Percentiles rank a stretch among this genome's conserved stretches.
Conservation (phyloP, 2,113 vertebrate species). For the Gracilinanus agilis region DNA sequence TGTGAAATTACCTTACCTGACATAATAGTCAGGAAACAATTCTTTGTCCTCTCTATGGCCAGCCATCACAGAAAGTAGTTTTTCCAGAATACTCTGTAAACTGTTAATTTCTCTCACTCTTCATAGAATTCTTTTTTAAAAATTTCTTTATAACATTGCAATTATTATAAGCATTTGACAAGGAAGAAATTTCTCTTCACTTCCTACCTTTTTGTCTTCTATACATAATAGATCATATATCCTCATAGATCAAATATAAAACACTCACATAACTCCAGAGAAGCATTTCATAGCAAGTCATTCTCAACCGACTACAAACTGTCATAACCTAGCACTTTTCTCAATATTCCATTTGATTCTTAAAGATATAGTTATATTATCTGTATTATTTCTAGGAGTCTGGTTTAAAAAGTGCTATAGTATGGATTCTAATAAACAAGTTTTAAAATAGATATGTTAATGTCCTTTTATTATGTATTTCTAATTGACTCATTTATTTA, state of each 20-base stretch:
- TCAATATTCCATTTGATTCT: background rate
- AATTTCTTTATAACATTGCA: background rate
- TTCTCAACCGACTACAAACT: background rate
- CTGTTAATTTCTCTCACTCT: background rate
- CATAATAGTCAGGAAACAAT: background rate
- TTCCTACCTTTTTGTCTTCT: background rate
- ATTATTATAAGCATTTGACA: background rate
- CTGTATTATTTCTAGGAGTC: background rate
- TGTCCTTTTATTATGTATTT: background rate
- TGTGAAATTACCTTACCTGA: background rate
- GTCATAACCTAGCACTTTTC: background rate
- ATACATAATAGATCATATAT: background rate
- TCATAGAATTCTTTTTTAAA: background rate
- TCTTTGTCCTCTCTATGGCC: background rate
- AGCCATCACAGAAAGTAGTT: background rate
- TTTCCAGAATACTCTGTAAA: background rate
- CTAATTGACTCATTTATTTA: background rate
- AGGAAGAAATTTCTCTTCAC: background rate
- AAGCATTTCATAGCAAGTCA: background rate
- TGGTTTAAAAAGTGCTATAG: background rate
- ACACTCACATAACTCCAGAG: background rate
- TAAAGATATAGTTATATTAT: background rate
- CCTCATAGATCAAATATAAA: background rate
- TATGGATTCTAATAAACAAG: background rate
- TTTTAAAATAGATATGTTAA: background rate